A percentile compares a stretch with the other conserved stretches of the same genome.
phyloP scores from a whole-genome alignment of 2,797 vertebrate species.

The Neosalanx taihuensis region DNA sequence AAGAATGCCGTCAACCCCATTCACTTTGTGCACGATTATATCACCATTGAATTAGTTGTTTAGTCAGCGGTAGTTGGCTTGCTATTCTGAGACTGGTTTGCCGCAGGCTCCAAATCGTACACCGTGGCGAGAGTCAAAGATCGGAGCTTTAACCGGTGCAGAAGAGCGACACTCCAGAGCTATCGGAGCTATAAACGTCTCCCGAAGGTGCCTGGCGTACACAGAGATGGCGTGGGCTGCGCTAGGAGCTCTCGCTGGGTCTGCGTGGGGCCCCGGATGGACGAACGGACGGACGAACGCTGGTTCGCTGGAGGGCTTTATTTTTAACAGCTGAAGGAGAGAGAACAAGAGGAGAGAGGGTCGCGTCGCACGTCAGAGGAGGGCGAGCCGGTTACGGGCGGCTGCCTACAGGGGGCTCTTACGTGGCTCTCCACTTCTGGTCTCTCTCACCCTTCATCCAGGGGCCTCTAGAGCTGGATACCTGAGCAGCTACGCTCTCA shows the following conservation, averaged over 20 bases:
- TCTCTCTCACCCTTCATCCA: slow-evolving; percentile 3
- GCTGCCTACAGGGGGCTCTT: slow-evolving; percentile 17
- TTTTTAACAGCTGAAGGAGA: slow-evolving; percentile 47
- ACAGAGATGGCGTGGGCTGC: slow-evolving; percentile 52
- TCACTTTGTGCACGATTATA: slow-evolving; percentile 40
- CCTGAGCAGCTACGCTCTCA: no score
- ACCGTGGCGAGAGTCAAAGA: slow-evolving; percentile 42
- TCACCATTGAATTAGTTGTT: slow-evolving; percentile 35
- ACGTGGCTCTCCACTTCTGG: slow-evolving; percentile 19
- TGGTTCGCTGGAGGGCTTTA: slow-evolving; percentile 46
- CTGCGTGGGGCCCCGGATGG: slow-evolving; percentile 23
- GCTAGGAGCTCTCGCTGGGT: slow-evolving; percentile 49
- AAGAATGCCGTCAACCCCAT: slow-evolving; percentile 33
- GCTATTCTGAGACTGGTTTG: slow-evolving; percentile 48
- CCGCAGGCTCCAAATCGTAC: slow-evolving; percentile 41
- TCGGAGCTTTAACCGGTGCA: slow-evolving; percentile 35
- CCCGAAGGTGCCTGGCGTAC: slow-evolving; percentile 19
- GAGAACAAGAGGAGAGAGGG: slow-evolving; percentile 31
- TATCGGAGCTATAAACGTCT: slow-evolving; percentile 47
- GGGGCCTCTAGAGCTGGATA: neutral
- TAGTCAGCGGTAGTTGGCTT: slow-evolving; percentile 34
- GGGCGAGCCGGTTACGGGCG: slow-evolving; percentile 20
- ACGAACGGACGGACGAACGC: slow-evolving; percentile 17
- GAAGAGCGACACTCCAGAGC: slow-evolving; percentile 47
- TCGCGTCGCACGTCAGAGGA: slow-evolving; percentile 35